These are phyloP conservation scores for Cirrhinus molitorella DNA, from an alignment of 2,797 vertebrate genomes.

Conservation along the genomic window DNA sequence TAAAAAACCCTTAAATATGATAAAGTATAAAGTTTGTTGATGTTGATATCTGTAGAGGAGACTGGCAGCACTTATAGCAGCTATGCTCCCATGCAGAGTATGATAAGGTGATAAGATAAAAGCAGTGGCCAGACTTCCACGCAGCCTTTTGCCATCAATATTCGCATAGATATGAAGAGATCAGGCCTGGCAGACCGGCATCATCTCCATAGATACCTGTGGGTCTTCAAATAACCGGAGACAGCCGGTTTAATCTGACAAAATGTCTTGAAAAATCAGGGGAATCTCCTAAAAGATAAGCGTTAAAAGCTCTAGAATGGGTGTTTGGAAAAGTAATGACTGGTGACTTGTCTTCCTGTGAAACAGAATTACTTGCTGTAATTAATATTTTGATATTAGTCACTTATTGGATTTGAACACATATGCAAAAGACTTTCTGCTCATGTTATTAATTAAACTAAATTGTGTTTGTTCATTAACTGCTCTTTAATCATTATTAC, in stretches of 20 bases:
- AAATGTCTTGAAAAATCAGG: constrained; percentile 56
- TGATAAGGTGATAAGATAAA: constrained; percentile 80
- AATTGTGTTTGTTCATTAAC: neutral
- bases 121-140: constrained; percentile 68
- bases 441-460: neutral
- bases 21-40: neutral
- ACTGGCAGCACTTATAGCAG: constrained; percentile 32
- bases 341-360: constrained; percentile 4
- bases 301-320: constrained; percentile 19
- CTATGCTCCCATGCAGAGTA: constrained; percentile 56
- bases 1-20: neutral
- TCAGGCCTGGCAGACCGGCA: constrained; percentile 58
- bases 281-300: constrained; percentile 38
- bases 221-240: constrained; percentile 61
- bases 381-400: neutral
- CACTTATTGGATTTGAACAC: neutral
- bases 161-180: constrained; percentile 82
- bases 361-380: neutral
- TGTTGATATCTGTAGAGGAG: neutral
- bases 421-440: neutral
- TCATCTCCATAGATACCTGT: constrained; percentile 80
- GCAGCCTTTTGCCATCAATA: constrained; percentile 71
- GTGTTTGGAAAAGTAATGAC: constrained; percentile 20
- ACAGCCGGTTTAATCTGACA: constrained; percentile 68
- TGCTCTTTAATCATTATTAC: neutral